Evolutionary conservation across 2,797 vertebrate genomes (phyloP).

Genomic region (Enteromius thamalakanensis): DNA sequence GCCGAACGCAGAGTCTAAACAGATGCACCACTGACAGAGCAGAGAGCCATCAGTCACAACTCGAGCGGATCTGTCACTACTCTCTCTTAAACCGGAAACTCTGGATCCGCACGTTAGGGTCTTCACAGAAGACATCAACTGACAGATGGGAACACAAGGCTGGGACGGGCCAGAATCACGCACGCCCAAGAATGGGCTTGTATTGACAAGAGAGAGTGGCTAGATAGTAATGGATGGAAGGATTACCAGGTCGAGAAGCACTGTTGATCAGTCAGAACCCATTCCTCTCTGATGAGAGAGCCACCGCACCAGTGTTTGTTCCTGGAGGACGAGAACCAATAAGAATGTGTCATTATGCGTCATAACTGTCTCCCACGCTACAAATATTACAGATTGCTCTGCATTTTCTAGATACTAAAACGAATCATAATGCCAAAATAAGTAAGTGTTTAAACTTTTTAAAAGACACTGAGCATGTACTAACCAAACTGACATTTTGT

Average conservation of each 20-base stretch:
- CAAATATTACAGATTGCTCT: neutral
- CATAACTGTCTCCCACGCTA: neutral
- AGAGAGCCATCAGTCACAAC: conserved; percentile 53
- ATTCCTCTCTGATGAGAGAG: conserved; percentile 92
- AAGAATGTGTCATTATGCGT: neutral
- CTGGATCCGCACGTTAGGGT: conserved; percentile 48
- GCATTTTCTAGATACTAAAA: neutral
- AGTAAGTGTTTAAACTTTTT: neutral
- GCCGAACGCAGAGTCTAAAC: conserved; percentile 62
- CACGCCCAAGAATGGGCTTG: neutral
- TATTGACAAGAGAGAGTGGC: neutral
- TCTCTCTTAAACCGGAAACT: conserved; percentile 61
- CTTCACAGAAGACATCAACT: conserved; percentile 33
- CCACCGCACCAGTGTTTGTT: conserved; percentile 93
- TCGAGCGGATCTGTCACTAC: conserved; percentile 44
- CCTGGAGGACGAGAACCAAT: conserved; percentile 68
- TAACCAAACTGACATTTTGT: neutral
- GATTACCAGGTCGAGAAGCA: conserved; percentile 92
- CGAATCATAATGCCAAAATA: neutral
- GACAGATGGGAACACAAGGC: conserved; percentile 29
- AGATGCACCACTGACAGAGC: conserved; percentile 57
- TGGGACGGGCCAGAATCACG: neutral
- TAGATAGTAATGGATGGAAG: neutral
- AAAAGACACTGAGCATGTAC: neutral
- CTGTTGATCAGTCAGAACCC: conserved; percentile 94